Evolutionary conservation across 1,140 invertebrate genomes (phyloP).

Genomic region (Cheumatopsyche charites): DNA sequence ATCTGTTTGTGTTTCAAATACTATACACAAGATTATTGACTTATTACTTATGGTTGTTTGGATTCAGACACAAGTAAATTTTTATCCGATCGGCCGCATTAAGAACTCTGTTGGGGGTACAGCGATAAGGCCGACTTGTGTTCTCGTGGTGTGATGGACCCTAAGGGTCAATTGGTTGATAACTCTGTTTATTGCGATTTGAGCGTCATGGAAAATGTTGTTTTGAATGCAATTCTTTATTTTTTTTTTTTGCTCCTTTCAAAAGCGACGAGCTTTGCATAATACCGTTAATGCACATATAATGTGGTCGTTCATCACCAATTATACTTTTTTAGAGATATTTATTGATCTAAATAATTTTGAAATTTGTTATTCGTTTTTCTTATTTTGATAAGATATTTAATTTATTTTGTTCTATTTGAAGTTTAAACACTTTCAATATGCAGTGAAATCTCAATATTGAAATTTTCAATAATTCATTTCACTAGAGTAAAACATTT

Average conservation of each 20-base stretch:
- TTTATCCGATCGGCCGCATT: neutral
- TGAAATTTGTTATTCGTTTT: too few species aligned
- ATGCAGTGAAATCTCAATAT: too few species aligned
- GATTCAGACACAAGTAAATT: neutral
- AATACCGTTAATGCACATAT: too few species aligned
- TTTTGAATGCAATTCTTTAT: neutral
- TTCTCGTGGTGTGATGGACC: neutral
- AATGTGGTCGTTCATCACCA: too few species aligned
- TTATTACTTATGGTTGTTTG: neutral
- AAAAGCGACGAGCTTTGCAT: neutral
- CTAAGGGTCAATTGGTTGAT: slow-evolving; percentile 1
- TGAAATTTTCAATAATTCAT: too few species aligned
- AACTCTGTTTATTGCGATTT: neutral
- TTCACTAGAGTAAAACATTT: too few species aligned
- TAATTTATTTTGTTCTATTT: too few species aligned
- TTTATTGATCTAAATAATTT: too few species aligned
- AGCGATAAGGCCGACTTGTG: neutral
- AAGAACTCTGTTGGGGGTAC: slow-evolving; percentile 20
- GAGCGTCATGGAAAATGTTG: slow-evolving; percentile 2
- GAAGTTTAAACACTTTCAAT: too few species aligned
- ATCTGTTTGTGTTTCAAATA: neutral
- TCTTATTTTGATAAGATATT: too few species aligned
- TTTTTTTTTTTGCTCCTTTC: neutral
- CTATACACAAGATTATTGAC: too few species aligned
- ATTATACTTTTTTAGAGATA: too few species aligned